Base-by-base conservation (phyloP, 2,797 vertebrate genomes). In the Microcaecilia unicolor region DNA sequence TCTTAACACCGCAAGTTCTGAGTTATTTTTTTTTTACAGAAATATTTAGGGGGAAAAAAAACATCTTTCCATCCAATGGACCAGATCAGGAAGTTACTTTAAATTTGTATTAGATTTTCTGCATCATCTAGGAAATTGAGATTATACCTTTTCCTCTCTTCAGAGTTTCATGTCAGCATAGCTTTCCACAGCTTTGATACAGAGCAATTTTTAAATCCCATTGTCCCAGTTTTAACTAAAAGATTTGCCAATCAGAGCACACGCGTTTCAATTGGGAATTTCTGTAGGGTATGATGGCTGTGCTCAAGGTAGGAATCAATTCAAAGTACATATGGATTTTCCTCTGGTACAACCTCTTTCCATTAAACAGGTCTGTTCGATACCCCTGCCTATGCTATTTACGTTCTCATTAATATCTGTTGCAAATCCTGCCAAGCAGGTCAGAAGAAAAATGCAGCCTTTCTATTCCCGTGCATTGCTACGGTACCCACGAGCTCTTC, bases 401-500 rank as follows among this genome's bases (percentile, higher is more conserved):
- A 74, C 68, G 71, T 64, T 59, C 52, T 65, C 56, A 74, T 74
- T 77, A 75, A 78, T 79, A 76, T 70, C 69, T 64, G 61, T 72
- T 72, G 68, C 70, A 75, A 76, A 81, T 74, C 64, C 66, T 68
- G 62, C 69, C 72, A 76, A 69, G 69, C 58, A 46, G 51, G 37
- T 60, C 77, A 72, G 74, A 76, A 74, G 64, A 76, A 77, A 78
- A 74, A 75, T 63, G 74, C 63, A 71, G 53, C 65, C 65, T 74
- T 67, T 59, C 61, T 39, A 41, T 32, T 61, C 63, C 37, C 31
- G 37, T 35, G 47, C 55, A 46, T 43, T 49, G 56, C 66, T 64
- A n/a, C n/a, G 64, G 51, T 62, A 55, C 70, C 70, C 61, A 53
- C 61, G 70, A 23, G 17, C 47, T 31, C 37, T 44, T 72, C 50